Percentiles rank a stretch among this genome's conserved stretches.
Evolutionary conservation across 2,797 vertebrate species (phyloP).

Genomic region (Lagocephalus sceleratus): DNA sequence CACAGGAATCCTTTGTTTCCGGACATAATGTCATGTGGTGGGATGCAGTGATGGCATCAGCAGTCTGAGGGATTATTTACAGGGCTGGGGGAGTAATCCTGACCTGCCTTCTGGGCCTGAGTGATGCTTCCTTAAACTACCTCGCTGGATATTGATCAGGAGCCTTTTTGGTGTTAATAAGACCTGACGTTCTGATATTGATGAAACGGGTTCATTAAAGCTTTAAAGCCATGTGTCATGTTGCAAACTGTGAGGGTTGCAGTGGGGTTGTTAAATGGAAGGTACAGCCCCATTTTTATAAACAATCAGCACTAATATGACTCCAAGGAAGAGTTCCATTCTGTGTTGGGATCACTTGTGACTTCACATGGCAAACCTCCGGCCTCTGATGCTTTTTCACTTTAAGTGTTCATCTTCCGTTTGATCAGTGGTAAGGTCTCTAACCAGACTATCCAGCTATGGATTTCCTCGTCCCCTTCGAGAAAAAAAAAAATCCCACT

Average conservation of each 20-base stretch:
- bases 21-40: slow-evolving; percentile 50
- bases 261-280: slow-evolving; percentile 39
- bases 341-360: slow-evolving; percentile 67
- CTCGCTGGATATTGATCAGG: slow-evolving; percentile 69
- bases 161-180: slow-evolving; percentile 78
- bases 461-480: slow-evolving; percentile 71
- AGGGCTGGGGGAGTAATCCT: slow-evolving; percentile 54
- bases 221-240: slow-evolving; percentile 44
- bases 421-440: slow-evolving; percentile 81
- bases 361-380: slow-evolving; percentile 50
- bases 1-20: slow-evolving; percentile 24
- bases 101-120: slow-evolving; percentile 72
- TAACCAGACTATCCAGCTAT: slow-evolving; percentile 78
- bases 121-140: slow-evolving; percentile 65
- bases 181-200: slow-evolving; percentile 76
- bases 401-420: slow-evolving; percentile 57
- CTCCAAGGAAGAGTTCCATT: slow-evolving; percentile 27
- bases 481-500: slow-evolving; percentile 62
- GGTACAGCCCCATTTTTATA: slow-evolving; percentile 57
- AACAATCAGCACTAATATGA: slow-evolving; percentile 63
- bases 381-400: slow-evolving; percentile 39
- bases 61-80: slow-evolving; percentile 69
- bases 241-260: slow-evolving; percentile 28
- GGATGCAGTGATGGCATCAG: slow-evolving; percentile 60
- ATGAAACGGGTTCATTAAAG: slow-evolving; percentile 73